Evolutionary conservation across 2,888 invertebrate genomes (phyloP).

Genomic region (Netelia virgata): DNA sequence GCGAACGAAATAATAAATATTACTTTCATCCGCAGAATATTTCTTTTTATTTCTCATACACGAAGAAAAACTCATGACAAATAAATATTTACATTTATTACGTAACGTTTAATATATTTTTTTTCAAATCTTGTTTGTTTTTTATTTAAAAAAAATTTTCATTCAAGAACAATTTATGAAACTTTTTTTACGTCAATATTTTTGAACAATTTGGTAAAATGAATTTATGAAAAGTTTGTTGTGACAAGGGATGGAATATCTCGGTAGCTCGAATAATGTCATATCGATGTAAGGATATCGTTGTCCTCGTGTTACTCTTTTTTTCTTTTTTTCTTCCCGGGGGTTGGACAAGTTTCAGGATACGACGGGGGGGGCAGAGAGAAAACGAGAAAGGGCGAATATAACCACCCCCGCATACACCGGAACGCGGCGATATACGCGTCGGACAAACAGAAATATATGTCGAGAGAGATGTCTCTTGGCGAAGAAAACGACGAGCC

Average conservation of each 20-base stretch:
- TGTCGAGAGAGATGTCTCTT: constrained; percentile 82
- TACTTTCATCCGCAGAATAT: background rate
- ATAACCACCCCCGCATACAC: constrained; percentile 46
- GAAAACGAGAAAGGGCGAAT: constrained; percentile 54
- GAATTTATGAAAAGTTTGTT: background rate
- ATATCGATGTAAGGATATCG: constrained; percentile 50
- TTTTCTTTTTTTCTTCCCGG: background rate
- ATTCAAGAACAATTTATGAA: too few relatives aligned
- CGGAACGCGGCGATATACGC: constrained; percentile 58
- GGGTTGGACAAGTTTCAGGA: constrained; percentile 56
- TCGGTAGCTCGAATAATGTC: constrained; percentile 50
- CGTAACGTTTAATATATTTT: background rate
- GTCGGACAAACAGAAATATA: constrained; percentile 84
- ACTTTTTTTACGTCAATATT: background rate
- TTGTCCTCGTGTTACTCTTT: constrained; percentile 20
- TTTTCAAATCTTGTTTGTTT: background rate
- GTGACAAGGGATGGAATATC: constrained; percentile 22
- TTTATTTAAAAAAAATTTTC: too few relatives aligned
- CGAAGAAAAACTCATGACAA: too few relatives aligned
- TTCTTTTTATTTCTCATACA: too few relatives aligned
- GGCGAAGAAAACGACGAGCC: constrained; percentile 66
- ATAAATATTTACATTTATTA: background rate
- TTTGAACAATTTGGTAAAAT: constrained; percentile 7
- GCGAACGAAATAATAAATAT: constrained; percentile 36
- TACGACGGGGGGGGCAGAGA: constrained; percentile 60